phyloP scores from a whole-genome alignment of 2,888 invertebrate genomes.

The Pterostichus niger region DNA sequence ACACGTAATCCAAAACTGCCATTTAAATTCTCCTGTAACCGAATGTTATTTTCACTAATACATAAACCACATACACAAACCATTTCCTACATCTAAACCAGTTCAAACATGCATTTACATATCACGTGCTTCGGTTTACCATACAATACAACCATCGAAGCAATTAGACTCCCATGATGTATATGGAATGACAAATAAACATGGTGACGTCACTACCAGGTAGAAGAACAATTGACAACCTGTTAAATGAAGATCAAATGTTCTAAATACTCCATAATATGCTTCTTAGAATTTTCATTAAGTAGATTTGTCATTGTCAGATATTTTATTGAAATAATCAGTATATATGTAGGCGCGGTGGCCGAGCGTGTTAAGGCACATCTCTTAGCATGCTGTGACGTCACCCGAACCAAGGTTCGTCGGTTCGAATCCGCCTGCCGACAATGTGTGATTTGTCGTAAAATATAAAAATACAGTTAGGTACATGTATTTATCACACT shows the following conservation, averaged over 20 bases:
- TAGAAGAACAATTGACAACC: slow-evolving; percentile 26
- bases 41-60: slow-evolving; percentile 35
- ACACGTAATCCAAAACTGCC: slow-evolving; percentile 21
- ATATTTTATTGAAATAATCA: too few relatives aligned
- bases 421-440: too few relatives aligned
- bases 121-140: slow-evolving; percentile 50
- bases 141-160: slow-evolving; percentile 37
- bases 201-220: slow-evolving; percentile 24
- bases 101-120: slow-evolving; percentile 31
- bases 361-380: too few relatives aligned
- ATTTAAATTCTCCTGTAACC: slow-evolving; percentile 24
- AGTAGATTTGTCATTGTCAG: too few relatives aligned
- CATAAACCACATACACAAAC: slow-evolving; percentile 10
- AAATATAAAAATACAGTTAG: too few relatives aligned
- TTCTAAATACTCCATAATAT: too few relatives aligned
- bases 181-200: slow-evolving; percentile 38
- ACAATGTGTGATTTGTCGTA: too few relatives aligned
- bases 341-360: too few relatives aligned
- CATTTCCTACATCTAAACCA: slow-evolving; percentile 49
- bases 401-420: too few relatives aligned
- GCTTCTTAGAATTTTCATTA: too few relatives aligned
- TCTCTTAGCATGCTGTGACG: too few relatives aligned
- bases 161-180: slow-evolving; percentile 44
- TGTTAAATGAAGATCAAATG: not conserved
- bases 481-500: too few relatives aligned